phyloP scores from a whole-genome alignment of 2,113 vertebrate genomes.

The Nibea coibor region DNA sequence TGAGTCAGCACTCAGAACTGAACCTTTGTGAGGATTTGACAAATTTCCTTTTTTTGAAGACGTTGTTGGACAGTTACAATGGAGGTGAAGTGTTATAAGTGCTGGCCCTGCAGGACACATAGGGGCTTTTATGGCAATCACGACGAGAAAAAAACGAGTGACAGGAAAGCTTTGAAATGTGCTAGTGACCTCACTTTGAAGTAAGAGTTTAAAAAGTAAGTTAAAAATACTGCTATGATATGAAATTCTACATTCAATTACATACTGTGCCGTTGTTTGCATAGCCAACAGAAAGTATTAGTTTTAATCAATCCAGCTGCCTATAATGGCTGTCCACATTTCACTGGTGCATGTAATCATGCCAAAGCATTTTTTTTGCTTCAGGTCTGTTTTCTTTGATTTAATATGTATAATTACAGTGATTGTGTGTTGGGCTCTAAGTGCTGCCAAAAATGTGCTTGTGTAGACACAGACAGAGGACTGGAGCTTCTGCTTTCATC shows the following conservation, averaged over 20 bases:
- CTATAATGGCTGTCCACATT: background rate
- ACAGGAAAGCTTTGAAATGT: background rate
- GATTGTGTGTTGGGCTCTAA: background rate
- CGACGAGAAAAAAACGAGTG: background rate
- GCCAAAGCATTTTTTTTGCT: background rate
- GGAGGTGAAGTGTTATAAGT: constrained; percentile 5
- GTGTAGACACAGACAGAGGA: no score
- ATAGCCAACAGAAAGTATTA: background rate
- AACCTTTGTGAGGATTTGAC: constrained; percentile 18
- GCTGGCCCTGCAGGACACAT: constrained; percentile 1
- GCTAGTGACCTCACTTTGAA: background rate
- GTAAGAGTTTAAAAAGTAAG: background rate
- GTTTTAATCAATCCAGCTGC: background rate
- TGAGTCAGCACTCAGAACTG: constrained; percentile 7
- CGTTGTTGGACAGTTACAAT: background rate
- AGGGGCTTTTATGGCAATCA: constrained; percentile 6
- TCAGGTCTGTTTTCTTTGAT: background rate
- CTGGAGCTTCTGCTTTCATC: background rate
- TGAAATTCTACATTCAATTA: background rate
- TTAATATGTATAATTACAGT: background rate
- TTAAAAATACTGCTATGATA: background rate
- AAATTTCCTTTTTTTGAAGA: constrained; percentile 1
- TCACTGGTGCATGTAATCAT: no score
- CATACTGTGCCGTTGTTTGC: background rate
- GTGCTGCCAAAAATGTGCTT: background rate